These are phyloP conservation scores for Polyodon spathula DNA, from an alignment of 2,113 vertebrate species.

Conservation along the genomic window DNA sequence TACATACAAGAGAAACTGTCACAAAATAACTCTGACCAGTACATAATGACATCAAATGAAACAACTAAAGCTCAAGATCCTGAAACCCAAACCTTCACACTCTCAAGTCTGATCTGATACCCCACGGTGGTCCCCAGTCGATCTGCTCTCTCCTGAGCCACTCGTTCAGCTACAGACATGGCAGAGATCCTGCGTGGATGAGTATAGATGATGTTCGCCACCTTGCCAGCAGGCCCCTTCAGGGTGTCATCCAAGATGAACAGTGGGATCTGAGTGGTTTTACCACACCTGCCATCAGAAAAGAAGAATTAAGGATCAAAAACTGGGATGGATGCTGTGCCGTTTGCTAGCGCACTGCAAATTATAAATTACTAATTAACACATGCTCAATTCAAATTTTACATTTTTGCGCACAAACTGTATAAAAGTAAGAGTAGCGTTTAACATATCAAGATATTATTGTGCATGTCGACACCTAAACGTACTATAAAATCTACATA, in stretches of 20 bases:
- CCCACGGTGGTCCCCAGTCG: conserved; percentile 78
- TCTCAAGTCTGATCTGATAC: conserved; percentile 94
- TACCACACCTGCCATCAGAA: conserved; percentile 75
- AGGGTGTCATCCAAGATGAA: conserved; percentile 86
- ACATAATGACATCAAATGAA: neutral
- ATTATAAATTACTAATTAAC: no score
- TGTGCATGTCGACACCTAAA: no score
- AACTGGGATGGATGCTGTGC: no score
- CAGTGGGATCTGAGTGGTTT: conserved; percentile 95
- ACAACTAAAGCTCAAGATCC: no score
- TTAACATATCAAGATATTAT: no score
- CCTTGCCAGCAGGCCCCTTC: conserved; percentile 47
- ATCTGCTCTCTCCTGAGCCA: conserved; percentile 85
- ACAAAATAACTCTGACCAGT: neutral
- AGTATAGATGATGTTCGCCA: conserved; percentile 90
- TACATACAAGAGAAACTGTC: neutral
- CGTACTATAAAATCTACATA: no score
- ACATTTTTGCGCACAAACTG: no score
- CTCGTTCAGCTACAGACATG: conserved; percentile 84
- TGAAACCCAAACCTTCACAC: conserved; percentile 62
- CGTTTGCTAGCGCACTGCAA: no score
- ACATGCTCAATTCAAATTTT: no score
- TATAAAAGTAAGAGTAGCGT: no score
- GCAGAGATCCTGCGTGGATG: conserved; percentile 94
- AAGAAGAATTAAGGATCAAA: neutral